Base-by-base conservation (phyloP, 2,797 vertebrate genomes). In the Lepilemur septentrionalis region DNA sequence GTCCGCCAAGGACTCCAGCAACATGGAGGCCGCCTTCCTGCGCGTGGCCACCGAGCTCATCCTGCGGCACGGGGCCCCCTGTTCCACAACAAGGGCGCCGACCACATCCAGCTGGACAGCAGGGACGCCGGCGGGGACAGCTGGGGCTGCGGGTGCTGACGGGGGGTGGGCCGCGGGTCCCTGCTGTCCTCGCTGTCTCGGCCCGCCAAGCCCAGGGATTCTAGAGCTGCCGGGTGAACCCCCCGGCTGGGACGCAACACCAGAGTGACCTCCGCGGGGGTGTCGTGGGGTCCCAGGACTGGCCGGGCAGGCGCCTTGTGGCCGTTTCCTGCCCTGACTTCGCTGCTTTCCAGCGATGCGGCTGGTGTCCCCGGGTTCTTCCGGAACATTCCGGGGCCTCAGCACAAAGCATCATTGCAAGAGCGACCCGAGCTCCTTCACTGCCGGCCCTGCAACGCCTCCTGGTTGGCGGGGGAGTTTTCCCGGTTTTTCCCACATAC, bases 81-180 rank as follows among this genome's bases (percentile, higher is more conserved):
- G 98, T 99, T 99, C 98, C 99, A 97, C 23, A 99, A 99, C 96
- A 99, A 98, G 93, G 98, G 97, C 28, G 98, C 98, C 0, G 99
- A 99, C 97, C 98, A 98, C 98, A 99, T 99, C 97, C 99, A 99
- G 97, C 99, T 99, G 35, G 99, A 99, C 98, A 99, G 99, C 98
- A 99, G 99, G 95, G 99, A 99, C 30, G 76, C 99, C 38, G 38
- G 38, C 63, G 97, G 80, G 0, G 99, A 99, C 87, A 97, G 98
- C 89, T 99, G 99, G 99, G 98, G 98, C 17, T 99, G 99, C 52
- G 98, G 99, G 12, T 99, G 99, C 98, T 99, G 99, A 99, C 1
- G 67, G 97, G 73, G 89, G 69, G 93, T 75, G 69, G 89, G 81
- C 89, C 48, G 52, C 57, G 50, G 55, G 72, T 35, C 9, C 85